Base-by-base conservation (phyloP, 2,888 invertebrate genomes). In the Drosophila antonietae region DNA sequence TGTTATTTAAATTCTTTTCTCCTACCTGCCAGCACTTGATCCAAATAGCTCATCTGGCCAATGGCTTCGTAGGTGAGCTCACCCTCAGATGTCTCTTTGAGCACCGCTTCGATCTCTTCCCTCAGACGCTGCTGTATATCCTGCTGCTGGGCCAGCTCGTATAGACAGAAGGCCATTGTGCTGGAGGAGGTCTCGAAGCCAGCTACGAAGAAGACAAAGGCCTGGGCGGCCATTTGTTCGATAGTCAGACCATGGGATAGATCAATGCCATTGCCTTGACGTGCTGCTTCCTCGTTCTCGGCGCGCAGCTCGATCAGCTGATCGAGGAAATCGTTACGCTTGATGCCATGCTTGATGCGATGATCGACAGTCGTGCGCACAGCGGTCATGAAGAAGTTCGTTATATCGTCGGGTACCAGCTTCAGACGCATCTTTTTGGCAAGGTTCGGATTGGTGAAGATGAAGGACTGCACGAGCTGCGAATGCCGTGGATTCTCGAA, bases 131-230 rank as follows among this genome's bases (percentile, higher is more conserved):
- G 78, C 76, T 78, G 92, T 52, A 92, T 60, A 1, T 91, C 86
- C 14, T 77, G 89, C 41, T 92, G 90, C 7, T 90, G 39, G 0
- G 92, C 91, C 56, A 93, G 60, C 63, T 93, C 92, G 39, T 91
- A 92, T 0, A 93, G 67, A 10, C 90, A 90, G 68, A 93, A 94
- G 14, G 93, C 91, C 83, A 94, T 91, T 0, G 93, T 93, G 3
- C 93, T 91, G 0, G 93, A 91, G 0, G 94, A 94, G 0, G 94
- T 94, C 83, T 94, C 94, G 51, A 93, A 94, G 0, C 94, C 94
- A 10, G 94, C 94, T 2, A 91, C 55, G 68, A 94, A 94, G 76
- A 95, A 94, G 0, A 94, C 91, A 49, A 94, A 92, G 12, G 94
- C 93, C 67, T 95, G 94, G 0, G 94, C 93, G 0, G 93, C 92